Evolutionary conservation across 2,888 invertebrate genomes (phyloP).

Genomic region (Orchestes rusci): DNA sequence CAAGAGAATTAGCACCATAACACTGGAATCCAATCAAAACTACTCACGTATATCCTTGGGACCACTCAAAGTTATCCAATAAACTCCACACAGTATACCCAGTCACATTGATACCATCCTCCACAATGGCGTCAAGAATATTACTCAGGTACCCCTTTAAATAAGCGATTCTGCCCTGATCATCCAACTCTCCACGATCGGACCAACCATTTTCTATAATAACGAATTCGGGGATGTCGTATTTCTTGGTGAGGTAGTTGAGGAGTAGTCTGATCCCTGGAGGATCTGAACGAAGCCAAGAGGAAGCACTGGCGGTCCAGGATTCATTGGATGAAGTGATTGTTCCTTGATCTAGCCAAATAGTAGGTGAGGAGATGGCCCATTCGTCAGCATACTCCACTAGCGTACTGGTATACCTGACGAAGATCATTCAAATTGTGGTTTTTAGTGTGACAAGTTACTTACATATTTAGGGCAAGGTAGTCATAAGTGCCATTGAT

Average conservation of each 20-base stretch:
- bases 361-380: conserved; percentile 7
- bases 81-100: conserved; percentile 56
- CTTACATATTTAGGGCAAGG: conserved; percentile 56
- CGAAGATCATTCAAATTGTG: no score
- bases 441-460: no score
- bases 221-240: conserved; percentile 14
- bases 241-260: conserved; percentile 14
- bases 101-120: conserved; percentile 44
- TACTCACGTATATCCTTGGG: conserved; percentile 41
- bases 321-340: conserved; percentile 12
- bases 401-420: conserved; percentile 17
- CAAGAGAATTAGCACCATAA: conserved; percentile 31
- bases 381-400: conserved; percentile 17
- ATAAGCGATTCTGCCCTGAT: conserved; percentile 18
- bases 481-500: conserved; percentile 48
- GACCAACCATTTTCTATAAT: conserved; percentile 25
- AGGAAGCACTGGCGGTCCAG: conserved; percentile 19
- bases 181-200: conserved; percentile 15
- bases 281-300: conserved; percentile 19
- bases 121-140: conserved; percentile 26
- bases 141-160: conserved; percentile 9
- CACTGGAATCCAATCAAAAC: neutral
- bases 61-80: conserved; percentile 44
- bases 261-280: conserved; percentile 17
- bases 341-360: conserved; percentile 17